These are phyloP conservation scores for Trachelus troglodyta DNA, from an alignment of 2,888 invertebrate genomes.

Conservation along the genomic window DNA sequence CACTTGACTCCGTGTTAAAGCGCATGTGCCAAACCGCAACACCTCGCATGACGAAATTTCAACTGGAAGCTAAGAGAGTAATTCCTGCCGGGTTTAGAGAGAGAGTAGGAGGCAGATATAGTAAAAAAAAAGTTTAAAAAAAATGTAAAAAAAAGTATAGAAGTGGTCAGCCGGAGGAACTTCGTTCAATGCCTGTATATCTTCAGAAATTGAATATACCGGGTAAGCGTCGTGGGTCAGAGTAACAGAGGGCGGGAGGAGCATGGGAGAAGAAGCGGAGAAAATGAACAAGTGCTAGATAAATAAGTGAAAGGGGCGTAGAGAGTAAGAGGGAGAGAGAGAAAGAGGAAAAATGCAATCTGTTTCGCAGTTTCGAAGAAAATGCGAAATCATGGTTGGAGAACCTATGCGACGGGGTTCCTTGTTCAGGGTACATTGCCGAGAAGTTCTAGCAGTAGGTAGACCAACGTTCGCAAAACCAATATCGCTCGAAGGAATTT, in stretches of 20 bases:
- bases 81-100: not conserved
- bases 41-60: not conserved
- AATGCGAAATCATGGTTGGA: conserved; percentile 30
- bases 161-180: not conserved
- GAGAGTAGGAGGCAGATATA: not conserved
- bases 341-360: conserved; percentile 36
- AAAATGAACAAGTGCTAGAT: conserved; percentile 6
- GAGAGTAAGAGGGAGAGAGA: conserved; percentile 16
- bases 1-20: not conserved
- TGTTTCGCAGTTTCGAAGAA: conserved; percentile 35
- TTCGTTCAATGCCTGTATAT: not conserved
- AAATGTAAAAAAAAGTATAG: not conserved
- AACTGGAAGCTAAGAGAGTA: not conserved
- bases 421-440: conserved; percentile 25
- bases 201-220: not conserved
- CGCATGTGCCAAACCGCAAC: not conserved
- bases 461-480: conserved; percentile 23
- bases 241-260: not conserved
- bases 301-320: conserved; percentile 25
- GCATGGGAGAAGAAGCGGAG: conserved; percentile 8
- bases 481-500: conserved; percentile 32
- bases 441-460: not conserved
- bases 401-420: not conserved
- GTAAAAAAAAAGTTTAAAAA: not conserved
- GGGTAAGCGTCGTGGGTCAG: not conserved